Evolutionary conservation across 1,140 invertebrate genomes (phyloP).

Genomic region (Dendroctonus valens): DNA sequence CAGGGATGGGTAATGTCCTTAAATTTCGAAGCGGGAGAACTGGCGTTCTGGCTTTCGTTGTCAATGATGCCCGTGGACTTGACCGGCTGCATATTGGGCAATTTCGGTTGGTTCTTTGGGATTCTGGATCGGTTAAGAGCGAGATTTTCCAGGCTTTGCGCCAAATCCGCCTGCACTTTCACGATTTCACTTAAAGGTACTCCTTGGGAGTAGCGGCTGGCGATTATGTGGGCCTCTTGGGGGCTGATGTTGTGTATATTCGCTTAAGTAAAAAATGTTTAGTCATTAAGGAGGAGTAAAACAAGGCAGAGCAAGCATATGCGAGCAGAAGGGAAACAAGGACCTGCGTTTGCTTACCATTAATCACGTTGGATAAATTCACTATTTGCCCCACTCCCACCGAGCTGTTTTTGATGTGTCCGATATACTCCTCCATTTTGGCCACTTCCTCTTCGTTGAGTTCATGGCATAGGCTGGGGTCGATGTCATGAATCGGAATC

Average conservation of each 20-base stretch:
- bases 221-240: conserved; percentile 34
- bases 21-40: conserved; percentile 3
- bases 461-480: conserved; percentile 59
- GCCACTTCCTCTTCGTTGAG: conserved; percentile 62
- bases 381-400: conserved; percentile 54
- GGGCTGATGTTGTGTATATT: conserved; percentile 36
- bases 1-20: conserved; percentile 24
- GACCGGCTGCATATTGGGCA: conserved; percentile 9
- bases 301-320: not conserved
- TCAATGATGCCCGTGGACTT: not conserved
- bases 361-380: conserved; percentile 35
- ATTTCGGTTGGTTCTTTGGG: not conserved
- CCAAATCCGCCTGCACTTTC: conserved; percentile 32
- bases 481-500: conserved; percentile 77
- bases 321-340: too few relatives aligned
- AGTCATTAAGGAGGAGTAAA: not conserved
- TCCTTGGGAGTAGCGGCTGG: conserved; percentile 34
- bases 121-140: conserved; percentile 15
- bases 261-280: conserved; percentile 14
- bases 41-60: too few relatives aligned
- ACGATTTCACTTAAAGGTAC: conserved; percentile 38
- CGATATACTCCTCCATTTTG: conserved; percentile 64
- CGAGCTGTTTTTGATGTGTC: conserved; percentile 61
- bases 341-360: conserved; percentile 11
- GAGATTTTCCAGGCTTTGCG: conserved; percentile 23